Conservation (phyloP, 2,797 vertebrate genomes). For the Sylvia borin region DNA sequence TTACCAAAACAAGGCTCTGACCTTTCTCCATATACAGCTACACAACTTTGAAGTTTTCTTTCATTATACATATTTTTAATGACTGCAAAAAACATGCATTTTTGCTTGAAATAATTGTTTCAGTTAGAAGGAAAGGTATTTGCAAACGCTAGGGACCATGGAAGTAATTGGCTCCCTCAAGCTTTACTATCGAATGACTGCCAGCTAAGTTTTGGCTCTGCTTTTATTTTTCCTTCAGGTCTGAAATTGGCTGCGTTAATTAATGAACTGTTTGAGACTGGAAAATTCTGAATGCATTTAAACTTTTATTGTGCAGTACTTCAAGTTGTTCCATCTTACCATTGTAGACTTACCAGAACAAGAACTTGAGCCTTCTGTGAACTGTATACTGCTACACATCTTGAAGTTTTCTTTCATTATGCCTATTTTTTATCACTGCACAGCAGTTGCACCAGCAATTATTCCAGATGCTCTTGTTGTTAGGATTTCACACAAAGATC, state of each 20-base stretch:
- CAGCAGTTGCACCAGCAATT: background rate
- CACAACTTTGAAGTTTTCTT: background rate
- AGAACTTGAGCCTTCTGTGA: background rate
- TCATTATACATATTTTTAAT: background rate
- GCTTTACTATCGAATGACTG: background rate
- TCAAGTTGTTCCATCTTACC: background rate
- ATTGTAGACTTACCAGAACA: background rate
- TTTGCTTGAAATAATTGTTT: background rate
- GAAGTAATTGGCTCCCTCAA: background rate
- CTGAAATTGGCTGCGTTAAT: slow-evolving; percentile 42
- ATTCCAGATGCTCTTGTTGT: background rate
- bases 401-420: background rate
- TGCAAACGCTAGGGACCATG: background rate
- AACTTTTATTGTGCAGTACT: background rate
- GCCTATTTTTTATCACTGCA: background rate
- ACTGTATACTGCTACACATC: background rate
- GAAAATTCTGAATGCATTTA: slow-evolving; percentile 22
- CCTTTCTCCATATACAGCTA: background rate
- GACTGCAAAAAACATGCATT: background rate
- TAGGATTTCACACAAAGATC: background rate
- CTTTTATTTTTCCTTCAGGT: slow-evolving; percentile 42
- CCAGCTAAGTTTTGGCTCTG: slow-evolving; percentile 13
- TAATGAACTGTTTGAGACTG: slow-evolving; percentile 21
- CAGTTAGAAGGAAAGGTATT: background rate
- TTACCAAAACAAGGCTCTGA: background rate